Evolutionary conservation across 2,797 vertebrate genomes (phyloP), one percentile per base, ranked within the genome.

Genomic region (Dicrostonyx torquatus): DNA sequence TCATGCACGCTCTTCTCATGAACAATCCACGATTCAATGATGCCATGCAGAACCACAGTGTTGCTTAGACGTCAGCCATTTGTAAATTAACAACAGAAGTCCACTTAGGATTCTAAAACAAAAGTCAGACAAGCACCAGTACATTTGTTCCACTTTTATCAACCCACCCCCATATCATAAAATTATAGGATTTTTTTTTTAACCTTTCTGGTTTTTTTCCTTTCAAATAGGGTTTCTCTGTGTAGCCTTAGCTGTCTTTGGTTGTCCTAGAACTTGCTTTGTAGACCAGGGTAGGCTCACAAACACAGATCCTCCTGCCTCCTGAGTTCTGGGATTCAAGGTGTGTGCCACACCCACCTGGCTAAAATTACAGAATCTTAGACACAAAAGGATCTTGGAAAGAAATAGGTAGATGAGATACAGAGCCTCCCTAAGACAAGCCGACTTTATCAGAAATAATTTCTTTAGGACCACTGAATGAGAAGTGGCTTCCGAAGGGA

Each of bases 81-180:
- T 50, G 58, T 73, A 79, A 92, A 79, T 73, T 85, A 82, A 86
- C 18, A 85, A 73, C 86, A 50, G 34, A 77, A 90, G 50, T 80
- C 40, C 17, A 77, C 29, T 45, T 79, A 48, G 45, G 86, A 89
- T n/a, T 12, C 45, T 83, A 55, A 92, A 77, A 62, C 31, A 53
- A 62, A 94, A 77, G 18, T n/a, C 45, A 92, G 50, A 37, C 48
- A 91, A 55, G n/a, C 62, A 77, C 43, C 37, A 45, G 5, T 45
- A 45, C 45, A 70, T 64, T 60, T 77, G 50, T 12, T 77, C n/a
- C 22, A 5, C 55, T 73, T 84, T 40, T 4, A 31, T 31, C 26
- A 77, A 2, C 0, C 7, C 18, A 37, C 18, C 77, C 40, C 48
- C 8, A 24, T 20, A 83, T 87, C 76, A 72, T 76, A 83, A 92